Evolutionary conservation across 2,797 vertebrate genomes (phyloP).

Genomic region (Lacerta viridis): DNA sequence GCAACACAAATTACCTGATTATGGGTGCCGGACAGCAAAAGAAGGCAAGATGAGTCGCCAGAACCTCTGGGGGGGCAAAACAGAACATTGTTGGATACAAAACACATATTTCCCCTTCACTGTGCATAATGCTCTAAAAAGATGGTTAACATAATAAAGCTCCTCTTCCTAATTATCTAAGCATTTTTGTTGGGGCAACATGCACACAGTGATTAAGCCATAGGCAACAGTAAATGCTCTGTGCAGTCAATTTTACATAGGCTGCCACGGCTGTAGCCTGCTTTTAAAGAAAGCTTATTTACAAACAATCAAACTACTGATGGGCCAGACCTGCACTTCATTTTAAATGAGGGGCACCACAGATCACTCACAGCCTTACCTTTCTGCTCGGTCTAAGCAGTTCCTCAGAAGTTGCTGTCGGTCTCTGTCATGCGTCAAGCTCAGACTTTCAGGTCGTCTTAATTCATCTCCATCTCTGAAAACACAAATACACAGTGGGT

Average conservation of each 20-base stretch:
- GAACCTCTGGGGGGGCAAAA: slow-evolving; percentile 53
- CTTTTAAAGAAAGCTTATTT: no score
- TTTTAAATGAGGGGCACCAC: not conserved
- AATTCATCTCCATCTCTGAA: slow-evolving; percentile 73
- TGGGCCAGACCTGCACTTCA: not conserved
- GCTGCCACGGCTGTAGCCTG: not conserved
- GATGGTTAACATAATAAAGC: slow-evolving; percentile 25
- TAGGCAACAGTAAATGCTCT: not conserved
- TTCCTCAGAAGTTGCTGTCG: slow-evolving; percentile 68
- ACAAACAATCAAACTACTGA: slow-evolving; percentile 30
- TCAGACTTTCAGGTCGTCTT: slow-evolving; percentile 74
- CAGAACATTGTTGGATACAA: slow-evolving; percentile 38
- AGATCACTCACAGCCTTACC: slow-evolving; percentile 47
- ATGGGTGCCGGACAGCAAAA: slow-evolving; percentile 73
- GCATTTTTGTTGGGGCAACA: no score
- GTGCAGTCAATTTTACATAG: not conserved
- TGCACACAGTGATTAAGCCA: not conserved
- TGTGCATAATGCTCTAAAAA: not conserved
- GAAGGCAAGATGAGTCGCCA: slow-evolving; percentile 74
- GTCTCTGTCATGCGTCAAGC: slow-evolving; percentile 73
- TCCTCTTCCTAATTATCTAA: not conserved
- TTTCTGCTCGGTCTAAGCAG: slow-evolving; percentile 72
- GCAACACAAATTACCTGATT: slow-evolving; percentile 75
- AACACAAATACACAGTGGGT: slow-evolving; percentile 48
- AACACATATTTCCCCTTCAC: slow-evolving; percentile 18